Base-by-base conservation (phyloP, 2,888 invertebrate species). In the Achlya flavicornis region DNA sequence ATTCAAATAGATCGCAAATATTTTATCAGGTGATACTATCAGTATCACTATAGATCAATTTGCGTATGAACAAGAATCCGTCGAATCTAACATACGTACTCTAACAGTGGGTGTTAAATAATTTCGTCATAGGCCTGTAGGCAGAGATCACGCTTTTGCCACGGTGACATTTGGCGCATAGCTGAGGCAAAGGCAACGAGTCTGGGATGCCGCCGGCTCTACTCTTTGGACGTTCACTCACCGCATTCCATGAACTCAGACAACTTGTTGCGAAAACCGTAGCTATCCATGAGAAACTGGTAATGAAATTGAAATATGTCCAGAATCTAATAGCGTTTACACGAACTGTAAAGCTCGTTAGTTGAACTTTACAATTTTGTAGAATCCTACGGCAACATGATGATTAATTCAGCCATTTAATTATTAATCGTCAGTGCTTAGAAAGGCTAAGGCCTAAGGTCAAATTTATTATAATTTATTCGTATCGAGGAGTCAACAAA, bases 151-250 rank as follows among this genome's bases (percentile, higher is more conserved):
- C 85, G 86, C 80, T 81, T 85, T 84, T 83, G 87, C 84, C 84
- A 79, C 75, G 81, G 80, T 91, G 92, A 89, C 91, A 92, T 92
- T 92, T 90, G 79, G 81, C 76, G 78, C 77, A 82, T 78, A 80
- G 81, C 75, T 80, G 77, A 78, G 80, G 80, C 81, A 77, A 79
- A 83, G 79, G 76, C 76, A 81, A 77, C 69, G 69, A 69, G 76
- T 78, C 75, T 73, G 80, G 81, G 87, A 88, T 86, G 88, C 84
- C 85, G 78, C 79, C 67, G 75, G 81, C 79, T 68, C 76, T 75
- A 74, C 78, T 77, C 77, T 81, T 80, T 77, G 81, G 79, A 86
- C 91, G 85, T 91, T 91, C 91, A 89, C 91, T 88, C 74, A 78
- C 85, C 87, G 85, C 91, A 92, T 92, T 92, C 92, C 90, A 71